Base-by-base conservation (phyloP, 1,140 invertebrate genomes). In the Achatina immaculata region DNA sequence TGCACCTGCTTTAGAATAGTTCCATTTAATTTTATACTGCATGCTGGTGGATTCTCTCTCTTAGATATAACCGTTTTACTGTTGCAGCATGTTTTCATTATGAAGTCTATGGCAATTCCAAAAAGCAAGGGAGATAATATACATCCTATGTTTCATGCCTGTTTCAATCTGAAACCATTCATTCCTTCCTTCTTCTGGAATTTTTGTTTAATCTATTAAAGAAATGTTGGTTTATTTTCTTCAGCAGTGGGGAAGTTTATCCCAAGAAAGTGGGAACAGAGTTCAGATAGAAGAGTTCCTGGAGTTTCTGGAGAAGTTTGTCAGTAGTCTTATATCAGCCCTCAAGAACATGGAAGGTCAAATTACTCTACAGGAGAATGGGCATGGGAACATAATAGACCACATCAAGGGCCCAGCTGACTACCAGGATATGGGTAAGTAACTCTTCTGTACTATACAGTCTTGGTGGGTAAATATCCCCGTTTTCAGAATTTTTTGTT, bases 281-380 rank as follows among this genome's bases (percentile, higher is more conserved):
- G 81, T 83, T 14, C 85, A 88, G 62, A 87, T 91, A 45, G 86
- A 87, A 74, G 89, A 92, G 76, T 92, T 91, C 81, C 80, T 92
- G 38, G 91, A 92, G 82, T 85, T 87, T 55, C 72, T 92, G 42
- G 89, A 92, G 81, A 89, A 89, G 68, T 91, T 91, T 81, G 85
- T 89, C 34, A 86, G 69, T 51, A 91, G 86, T 73, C 82, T 92
- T n/a, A 85, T 84, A 40, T 86, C 86, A 48, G 89, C 91, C 28
- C 83, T 88, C 16, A 84, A 85, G 58, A 91, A 90, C 81, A 89
- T 92, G 88, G 87, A 90, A 80, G 89, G 89, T 55, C 90, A 92
- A 83, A 85, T 92, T 31, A 86, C 84, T 45, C 85, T 92, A 55
- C 86, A 86, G n/a, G 88, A 91, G 69, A 88, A 89, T 83, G 91